phyloP scores from a whole-genome alignment of 2,113 vertebrate species.

The Pterocles burchelli region DNA sequence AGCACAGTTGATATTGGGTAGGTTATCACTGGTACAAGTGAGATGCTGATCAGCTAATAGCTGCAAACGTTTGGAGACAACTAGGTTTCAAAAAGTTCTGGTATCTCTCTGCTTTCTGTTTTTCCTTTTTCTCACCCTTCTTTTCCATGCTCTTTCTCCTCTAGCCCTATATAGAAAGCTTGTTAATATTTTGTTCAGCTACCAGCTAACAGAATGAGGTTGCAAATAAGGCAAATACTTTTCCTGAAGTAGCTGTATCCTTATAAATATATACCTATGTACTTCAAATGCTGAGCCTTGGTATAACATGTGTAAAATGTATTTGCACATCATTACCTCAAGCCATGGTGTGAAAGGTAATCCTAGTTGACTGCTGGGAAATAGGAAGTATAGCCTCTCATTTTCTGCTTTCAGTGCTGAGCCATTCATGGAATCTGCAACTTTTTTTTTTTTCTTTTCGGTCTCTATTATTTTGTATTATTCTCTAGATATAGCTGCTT shows the following conservation, averaged over 20 bases:
- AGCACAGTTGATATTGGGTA: neutral
- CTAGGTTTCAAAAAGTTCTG: neutral
- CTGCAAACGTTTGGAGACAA: neutral
- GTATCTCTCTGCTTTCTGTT: neutral
- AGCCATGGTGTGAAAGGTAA: slow-evolving; percentile 33
- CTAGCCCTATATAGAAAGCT: neutral
- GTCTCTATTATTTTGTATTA: slow-evolving; percentile 37
- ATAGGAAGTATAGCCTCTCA: slow-evolving; percentile 1
- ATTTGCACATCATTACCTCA: slow-evolving; percentile 27
- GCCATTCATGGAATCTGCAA: slow-evolving; percentile 31
- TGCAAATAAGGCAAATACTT: slow-evolving; percentile 6
- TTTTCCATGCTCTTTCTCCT: neutral
- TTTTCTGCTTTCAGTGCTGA: slow-evolving; percentile 40
- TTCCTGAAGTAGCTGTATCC: neutral
- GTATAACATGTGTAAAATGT: neutral
- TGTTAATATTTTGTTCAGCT: slow-evolving; percentile 18
- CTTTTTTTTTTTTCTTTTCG: neutral
- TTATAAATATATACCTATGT: neutral
- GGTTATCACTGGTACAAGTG: neutral
- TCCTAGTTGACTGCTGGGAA: slow-evolving; percentile 22
- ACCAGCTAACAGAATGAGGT: neutral
- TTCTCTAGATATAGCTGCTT: slow-evolving; percentile 30
- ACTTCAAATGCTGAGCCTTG: neutral
- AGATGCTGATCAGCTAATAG: neutral
- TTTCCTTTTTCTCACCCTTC: neutral